phyloP scores from a whole-genome alignment of 2,113 vertebrate species.

The Tetrax tetrax region DNA sequence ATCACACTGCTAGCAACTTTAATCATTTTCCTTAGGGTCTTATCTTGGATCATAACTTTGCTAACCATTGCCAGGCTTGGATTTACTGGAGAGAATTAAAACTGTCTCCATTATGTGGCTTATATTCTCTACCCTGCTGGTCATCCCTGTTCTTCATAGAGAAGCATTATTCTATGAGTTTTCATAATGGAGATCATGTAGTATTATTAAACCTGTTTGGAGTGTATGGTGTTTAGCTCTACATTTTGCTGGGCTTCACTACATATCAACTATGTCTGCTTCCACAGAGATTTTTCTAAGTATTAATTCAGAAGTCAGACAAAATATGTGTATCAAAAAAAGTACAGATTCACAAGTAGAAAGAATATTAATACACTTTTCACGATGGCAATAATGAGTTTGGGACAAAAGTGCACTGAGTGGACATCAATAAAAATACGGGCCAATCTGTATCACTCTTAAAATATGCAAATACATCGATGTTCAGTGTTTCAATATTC shows the following conservation, averaged over 20 bases:
- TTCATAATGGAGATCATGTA: not conserved
- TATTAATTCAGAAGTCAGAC: not conserved
- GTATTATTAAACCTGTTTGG: not conserved
- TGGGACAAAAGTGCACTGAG: not conserved
- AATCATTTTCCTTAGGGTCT: conserved; percentile 37
- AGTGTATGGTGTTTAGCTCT: not conserved
- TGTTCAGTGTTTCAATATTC: not conserved
- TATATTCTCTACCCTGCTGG: not conserved
- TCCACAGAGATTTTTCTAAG: not conserved
- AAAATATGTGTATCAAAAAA: not conserved
- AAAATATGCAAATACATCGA: not conserved
- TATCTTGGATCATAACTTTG: conserved; percentile 20
- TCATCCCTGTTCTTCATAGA: not conserved
- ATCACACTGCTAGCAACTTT: not conserved
- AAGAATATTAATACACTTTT: not conserved
- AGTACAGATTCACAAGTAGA: not conserved
- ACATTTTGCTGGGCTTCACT: not conserved
- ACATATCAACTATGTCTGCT: not conserved
- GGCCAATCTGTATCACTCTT: not conserved
- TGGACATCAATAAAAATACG: not conserved
- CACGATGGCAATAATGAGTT: not conserved
- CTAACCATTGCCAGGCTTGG: not conserved
- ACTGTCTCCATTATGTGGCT: not conserved
- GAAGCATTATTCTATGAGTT: not conserved
- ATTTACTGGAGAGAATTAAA: conserved; percentile 15